These are phyloP conservation scores for Drosophila bocqueti DNA, from an alignment of 1,140 invertebrate genomes.

Conservation along the genomic window DNA sequence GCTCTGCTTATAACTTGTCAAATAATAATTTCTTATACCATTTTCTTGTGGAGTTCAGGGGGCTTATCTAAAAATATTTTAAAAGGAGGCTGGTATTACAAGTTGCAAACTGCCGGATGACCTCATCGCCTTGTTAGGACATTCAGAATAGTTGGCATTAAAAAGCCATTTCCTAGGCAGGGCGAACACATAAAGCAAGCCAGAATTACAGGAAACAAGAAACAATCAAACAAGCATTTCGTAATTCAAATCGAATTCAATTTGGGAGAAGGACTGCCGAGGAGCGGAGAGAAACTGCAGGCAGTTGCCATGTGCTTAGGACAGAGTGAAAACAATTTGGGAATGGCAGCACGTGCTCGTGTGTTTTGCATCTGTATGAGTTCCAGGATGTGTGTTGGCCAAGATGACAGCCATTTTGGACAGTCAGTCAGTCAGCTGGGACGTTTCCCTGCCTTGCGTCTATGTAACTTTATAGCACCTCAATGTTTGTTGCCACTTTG, in stretches of 20 bases:
- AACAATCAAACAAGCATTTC: conserved; percentile 64
- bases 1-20: background rate
- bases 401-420: conserved; percentile 47
- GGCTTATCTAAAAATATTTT: background rate
- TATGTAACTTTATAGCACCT: conserved; percentile 76
- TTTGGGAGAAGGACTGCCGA: conserved; percentile 28
- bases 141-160: conserved; percentile 56
- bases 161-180: conserved; percentile 54
- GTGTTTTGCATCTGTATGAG: conserved; percentile 66
- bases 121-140: background rate
- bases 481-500: conserved; percentile 67
- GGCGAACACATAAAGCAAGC: conserved; percentile 4
- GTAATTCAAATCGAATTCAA: conserved; percentile 58
- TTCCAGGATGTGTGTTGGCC: conserved; percentile 16
- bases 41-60: background rate
- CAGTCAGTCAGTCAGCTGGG: conserved; percentile 41
- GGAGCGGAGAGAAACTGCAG: conserved; percentile 15
- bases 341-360: conserved; percentile 66
- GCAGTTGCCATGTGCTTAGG: conserved; percentile 58
- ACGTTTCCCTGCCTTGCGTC: conserved; percentile 2
- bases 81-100: background rate
- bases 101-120: background rate
- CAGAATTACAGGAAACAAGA: conserved; percentile 39
- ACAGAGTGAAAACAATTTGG: conserved; percentile 71
- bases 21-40: background rate